phyloP scores from a whole-genome alignment of 1,140 invertebrate species.

The Magallana angulata region DNA sequence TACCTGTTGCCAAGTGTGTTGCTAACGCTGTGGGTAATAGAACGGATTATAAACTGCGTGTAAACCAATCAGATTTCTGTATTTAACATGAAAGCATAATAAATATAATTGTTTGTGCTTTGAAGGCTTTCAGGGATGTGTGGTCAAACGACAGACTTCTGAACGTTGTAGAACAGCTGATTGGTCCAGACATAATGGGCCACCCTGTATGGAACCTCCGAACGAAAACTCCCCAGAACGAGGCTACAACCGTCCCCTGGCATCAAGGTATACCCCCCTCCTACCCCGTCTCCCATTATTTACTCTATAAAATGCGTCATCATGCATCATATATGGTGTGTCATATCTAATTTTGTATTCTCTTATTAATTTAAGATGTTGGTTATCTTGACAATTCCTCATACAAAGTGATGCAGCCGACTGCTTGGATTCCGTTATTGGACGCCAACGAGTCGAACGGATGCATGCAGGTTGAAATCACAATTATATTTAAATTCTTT shows the following conservation, averaged over 20 bases:
- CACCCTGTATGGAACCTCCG: constrained; percentile 78
- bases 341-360: background rate
- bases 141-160: constrained; percentile 74
- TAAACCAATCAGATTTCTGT: too few species aligned
- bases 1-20: too few species aligned
- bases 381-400: constrained; percentile 69
- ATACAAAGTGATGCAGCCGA: constrained; percentile 67
- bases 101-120: background rate
- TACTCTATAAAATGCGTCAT: background rate
- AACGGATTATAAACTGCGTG: too few species aligned
- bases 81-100: too few species aligned
- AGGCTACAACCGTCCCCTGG: constrained; percentile 76
- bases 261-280: constrained; percentile 72
- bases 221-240: constrained; percentile 73
- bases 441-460: constrained; percentile 72
- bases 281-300: background rate
- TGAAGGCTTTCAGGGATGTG: constrained; percentile 66
- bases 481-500: too few species aligned
- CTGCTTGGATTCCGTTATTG: constrained; percentile 74
- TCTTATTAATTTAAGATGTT: constrained; percentile 57
- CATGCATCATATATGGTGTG: background rate
- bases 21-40: too few species aligned
- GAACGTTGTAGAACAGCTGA: constrained; percentile 74
- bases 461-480: constrained; percentile 69
- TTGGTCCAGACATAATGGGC: constrained; percentile 76